Base-by-base conservation (phyloP, 2,797 vertebrate species). In the Lindbergichthys nudifrons region DNA sequence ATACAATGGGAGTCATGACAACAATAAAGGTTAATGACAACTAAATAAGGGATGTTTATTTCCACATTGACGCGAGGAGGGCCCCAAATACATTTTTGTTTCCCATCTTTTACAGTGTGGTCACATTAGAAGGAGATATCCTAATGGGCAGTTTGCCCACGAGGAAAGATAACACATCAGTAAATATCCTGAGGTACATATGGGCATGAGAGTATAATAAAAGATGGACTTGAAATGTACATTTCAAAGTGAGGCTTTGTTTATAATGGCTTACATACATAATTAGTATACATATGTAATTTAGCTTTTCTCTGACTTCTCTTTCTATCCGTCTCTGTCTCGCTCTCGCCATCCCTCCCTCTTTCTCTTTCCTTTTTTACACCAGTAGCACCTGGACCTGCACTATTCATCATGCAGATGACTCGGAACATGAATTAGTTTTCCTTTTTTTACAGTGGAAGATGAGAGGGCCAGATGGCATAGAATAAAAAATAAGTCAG, bases 381-480 rank as follows among this genome's bases (percentile, higher is more conserved):
- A 92, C 88, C 89, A 86, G 89, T 87, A 94, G 93, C 96, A 98
- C 97, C 97, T 98, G 97, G 96, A 96, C 96, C 95, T 96, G 93
- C 94, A 96, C 97, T 95, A 97, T 98, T 97, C 96, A 96, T 99
- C 97, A 98, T 95, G 95, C 92, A 96, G 96, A 96, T 96, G 97
- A 97, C 96, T 97, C 89, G 91, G 89, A 94, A 95, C 93, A 93
- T 93, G 91, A 95, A 95, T 95, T 93, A 92, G 92, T 94, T 95
- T 94, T 92, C 89, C 90, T 93, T 93, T 93, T 94, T 95, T 93
- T 88, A 86, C 57, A 81, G 84, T 86, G 85, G 89, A 91, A 94
- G 93, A 95, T 93, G 93, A 95, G 94, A 92, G 92, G 94, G 89
- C 93, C 94, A 95, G 94, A 95, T 95, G 94, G 94, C 93, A 93